Base-by-base conservation (phyloP, 92 coral and sea anemone species). In the Pocillopora grandis region DNA sequence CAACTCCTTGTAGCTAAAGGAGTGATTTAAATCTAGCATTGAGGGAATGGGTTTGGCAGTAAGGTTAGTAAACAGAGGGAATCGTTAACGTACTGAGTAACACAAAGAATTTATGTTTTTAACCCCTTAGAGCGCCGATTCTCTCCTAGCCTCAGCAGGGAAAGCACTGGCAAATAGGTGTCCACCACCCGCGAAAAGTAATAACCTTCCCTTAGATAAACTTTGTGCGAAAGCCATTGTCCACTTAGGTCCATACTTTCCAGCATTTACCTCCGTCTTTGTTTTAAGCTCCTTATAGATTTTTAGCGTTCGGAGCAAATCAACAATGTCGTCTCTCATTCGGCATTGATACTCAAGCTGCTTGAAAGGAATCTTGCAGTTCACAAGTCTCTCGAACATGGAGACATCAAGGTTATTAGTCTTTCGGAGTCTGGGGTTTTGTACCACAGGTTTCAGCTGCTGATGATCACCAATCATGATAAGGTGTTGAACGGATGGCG, bases 401-500 rank as follows among this genome's bases (percentile, higher is more conserved):
- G 98, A 95, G 71, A 91, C 19, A 59, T 93, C 91, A 59, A 95
- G 85, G 77, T 91, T 58, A 79, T 85, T 78, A 42, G 48, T 52
- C 75, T 82, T 91, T 66, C 85, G 66, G 27, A 95, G 83, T 58
- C 62, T 35, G 71, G 84, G 62, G 73, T 82, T 90, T 49, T 85
- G 80, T 2, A 95, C 91, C 58, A 86, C 88, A 9, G 98, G 98
- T 27, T 86, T 86, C 58, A 95, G 91, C 33, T 95, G 98, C 80
- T 72, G 68, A 75, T 95, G 98, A 73, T 95, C 98, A 55, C 98
- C 98, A 31, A 95, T 87, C 98, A 95, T 93, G 78, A 95, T 92
- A 12, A 95, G 87, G 67, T 95, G 98, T 74, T 95, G 80, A 21
- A 93, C 91, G 2, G 95, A 89, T 11, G 93, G 84, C 27, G 98